Evolutionary conservation across 2,797 vertebrate genomes (phyloP).

Genomic region (Coracias cyanogaster): DNA sequence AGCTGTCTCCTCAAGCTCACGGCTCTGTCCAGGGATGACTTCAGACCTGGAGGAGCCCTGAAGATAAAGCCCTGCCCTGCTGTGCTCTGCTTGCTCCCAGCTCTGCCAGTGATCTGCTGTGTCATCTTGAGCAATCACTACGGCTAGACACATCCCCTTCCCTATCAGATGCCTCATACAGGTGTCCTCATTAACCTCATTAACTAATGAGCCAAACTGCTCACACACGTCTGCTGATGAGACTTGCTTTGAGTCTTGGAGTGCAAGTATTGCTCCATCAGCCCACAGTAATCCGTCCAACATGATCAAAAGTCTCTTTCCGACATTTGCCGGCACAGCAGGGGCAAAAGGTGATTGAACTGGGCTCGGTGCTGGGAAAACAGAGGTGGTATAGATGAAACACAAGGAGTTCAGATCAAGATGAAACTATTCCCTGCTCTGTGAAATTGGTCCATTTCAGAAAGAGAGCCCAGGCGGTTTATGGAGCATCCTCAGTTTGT

Average conservation of each 20-base stretch:
- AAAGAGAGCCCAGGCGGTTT: neutral
- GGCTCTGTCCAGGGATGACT: neutral
- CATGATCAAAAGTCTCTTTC: neutral
- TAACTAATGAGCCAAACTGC: slow-evolving; percentile 38
- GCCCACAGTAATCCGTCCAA: neutral
- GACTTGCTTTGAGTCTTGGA: neutral
- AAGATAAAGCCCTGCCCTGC: neutral
- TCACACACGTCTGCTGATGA: neutral
- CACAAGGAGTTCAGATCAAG: neutral
- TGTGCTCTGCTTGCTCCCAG: neutral
- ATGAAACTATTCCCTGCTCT: neutral
- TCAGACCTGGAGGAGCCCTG: neutral
- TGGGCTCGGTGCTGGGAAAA: neutral
- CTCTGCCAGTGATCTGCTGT: neutral
- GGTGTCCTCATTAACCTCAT: slow-evolving; percentile 54
- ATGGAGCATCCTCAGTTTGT: neutral
- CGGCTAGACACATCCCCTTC: neutral
- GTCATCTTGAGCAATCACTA: neutral
- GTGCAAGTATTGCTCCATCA: neutral
- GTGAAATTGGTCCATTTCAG: neutral
- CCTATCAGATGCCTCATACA: neutral
- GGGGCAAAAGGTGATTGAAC: neutral
- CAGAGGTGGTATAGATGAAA: neutral
- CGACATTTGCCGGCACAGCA: neutral
- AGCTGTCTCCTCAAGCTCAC: neutral